Conservation (phyloP, 2,113 vertebrate genomes). For the Prionailurus bengalensis region DNA sequence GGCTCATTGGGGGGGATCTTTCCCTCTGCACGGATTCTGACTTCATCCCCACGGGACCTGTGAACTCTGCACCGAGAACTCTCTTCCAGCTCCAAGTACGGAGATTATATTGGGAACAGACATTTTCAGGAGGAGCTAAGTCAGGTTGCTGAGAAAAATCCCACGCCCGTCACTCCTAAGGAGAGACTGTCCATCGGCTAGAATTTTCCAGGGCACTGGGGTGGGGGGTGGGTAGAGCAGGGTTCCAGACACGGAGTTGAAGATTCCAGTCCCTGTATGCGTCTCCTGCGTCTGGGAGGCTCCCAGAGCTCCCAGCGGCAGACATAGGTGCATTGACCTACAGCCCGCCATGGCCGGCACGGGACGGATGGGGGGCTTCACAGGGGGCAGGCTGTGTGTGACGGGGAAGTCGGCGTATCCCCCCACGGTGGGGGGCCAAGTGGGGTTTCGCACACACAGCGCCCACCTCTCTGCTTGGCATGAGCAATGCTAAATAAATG, state of each 20-base stretch:
- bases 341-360: rapidly evolving
- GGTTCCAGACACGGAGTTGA: not conserved
- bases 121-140: not conserved
- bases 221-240: not conserved
- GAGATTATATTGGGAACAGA: not conserved
- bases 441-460: not conserved
- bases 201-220: not conserved
- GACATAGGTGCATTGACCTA: rapidly evolving
- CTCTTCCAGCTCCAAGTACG: not conserved
- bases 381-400: not conserved
- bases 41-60: too few relatives aligned
- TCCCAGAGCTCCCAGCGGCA: rapidly evolving
- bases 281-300: rapidly evolving
- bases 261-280: rapidly evolving
- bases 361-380: not conserved
- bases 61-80: not conserved
- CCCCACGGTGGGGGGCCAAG: not conserved
- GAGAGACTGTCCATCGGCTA: not conserved
- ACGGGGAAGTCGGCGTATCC: not conserved
- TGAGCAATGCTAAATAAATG: not conserved
- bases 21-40: rapidly evolving
- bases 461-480: not conserved
- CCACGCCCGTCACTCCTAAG: not conserved
- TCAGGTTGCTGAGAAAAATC: not conserved
- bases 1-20: rapidly evolving